Evolutionary conservation across 2,888 invertebrate species (phyloP).

Genomic region (Cabera pusaria): DNA sequence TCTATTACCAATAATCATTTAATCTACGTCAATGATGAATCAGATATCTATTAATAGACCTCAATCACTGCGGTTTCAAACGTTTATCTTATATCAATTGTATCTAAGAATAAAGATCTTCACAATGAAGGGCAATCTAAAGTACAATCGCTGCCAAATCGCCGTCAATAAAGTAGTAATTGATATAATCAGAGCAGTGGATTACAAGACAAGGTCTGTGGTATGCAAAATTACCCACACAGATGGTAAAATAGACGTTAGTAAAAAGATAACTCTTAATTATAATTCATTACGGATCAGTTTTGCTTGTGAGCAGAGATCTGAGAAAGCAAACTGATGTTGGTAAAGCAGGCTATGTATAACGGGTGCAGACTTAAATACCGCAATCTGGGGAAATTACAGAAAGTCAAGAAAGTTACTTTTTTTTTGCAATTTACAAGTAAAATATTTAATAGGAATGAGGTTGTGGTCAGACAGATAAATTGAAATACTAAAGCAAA

Average conservation of each 20-base stretch:
- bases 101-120: conserved; percentile 20
- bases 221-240: conserved; percentile 25
- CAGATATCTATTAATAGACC: conserved; percentile 23
- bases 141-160: conserved; percentile 38
- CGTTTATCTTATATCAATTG: conserved; percentile 24
- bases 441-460: conserved; percentile 6
- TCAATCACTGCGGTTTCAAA: conserved; percentile 29
- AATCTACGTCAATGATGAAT: conserved; percentile 15
- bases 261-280: conserved; percentile 7
- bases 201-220: conserved; percentile 45
- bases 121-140: conserved; percentile 18
- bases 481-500: background rate
- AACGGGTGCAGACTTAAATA: conserved; percentile 42
- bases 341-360: conserved; percentile 27
- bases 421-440: conserved; percentile 15
- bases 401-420: conserved; percentile 42
- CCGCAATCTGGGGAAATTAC: conserved; percentile 51
- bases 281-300: conserved; percentile 8
- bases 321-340: conserved; percentile 23
- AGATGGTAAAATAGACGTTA: conserved; percentile 2
- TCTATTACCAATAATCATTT: conserved; percentile 12
- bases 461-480: conserved; percentile 2
- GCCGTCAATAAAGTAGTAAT: conserved; percentile 50
- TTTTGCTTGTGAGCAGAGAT: conserved; percentile 9
- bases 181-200: conserved; percentile 57